phyloP scores from a whole-genome alignment of 2,797 vertebrate species.

The Hippopotamyrus pictus region DNA sequence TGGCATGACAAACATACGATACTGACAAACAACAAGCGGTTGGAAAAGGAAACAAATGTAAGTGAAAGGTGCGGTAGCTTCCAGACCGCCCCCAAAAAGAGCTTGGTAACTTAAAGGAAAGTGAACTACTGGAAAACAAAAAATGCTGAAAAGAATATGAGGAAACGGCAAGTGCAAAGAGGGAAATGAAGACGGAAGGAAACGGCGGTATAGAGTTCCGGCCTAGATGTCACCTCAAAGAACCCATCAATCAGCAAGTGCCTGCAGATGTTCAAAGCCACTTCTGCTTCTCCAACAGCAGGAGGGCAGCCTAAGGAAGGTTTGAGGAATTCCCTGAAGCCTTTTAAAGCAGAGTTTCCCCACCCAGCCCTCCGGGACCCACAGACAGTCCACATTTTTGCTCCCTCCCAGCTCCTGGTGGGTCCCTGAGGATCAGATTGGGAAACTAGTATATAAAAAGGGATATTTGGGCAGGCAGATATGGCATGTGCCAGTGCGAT shows the following conservation, averaged over 20 bases:
- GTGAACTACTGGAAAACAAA: slow-evolving; percentile 39
- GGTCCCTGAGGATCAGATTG: not conserved
- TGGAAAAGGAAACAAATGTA: not conserved
- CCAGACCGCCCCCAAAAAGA: slow-evolving; percentile 23
- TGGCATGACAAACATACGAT: slow-evolving; percentile 17
- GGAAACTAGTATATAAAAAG: not conserved
- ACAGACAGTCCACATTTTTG: not conserved
- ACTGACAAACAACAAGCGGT: not conserved
- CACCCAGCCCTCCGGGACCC: not conserved
- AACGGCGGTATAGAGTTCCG: slow-evolving; percentile 29
- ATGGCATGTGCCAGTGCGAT: not conserved
- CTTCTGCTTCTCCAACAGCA: slow-evolving; percentile 23
- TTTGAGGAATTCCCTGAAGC: not conserved
- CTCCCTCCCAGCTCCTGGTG: not conserved
- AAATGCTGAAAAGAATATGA: slow-evolving; percentile 17
- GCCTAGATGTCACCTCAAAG: slow-evolving; percentile 35
- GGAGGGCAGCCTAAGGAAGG: slow-evolving; percentile 6
- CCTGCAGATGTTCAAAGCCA: slow-evolving; percentile 42
- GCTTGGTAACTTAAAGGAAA: slow-evolving; percentile 38
- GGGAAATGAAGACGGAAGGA: slow-evolving; percentile 31
- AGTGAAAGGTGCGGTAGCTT: not conserved
- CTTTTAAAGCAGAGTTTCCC: not conserved
- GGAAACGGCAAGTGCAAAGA: slow-evolving; percentile 30
- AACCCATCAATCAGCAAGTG: slow-evolving; percentile 47
- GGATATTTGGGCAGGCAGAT: not conserved